Evolutionary conservation across 2,797 vertebrate species (phyloP), one percentile per base, ranked within the genome.

Genomic region (Synanceia verrucosa): DNA sequence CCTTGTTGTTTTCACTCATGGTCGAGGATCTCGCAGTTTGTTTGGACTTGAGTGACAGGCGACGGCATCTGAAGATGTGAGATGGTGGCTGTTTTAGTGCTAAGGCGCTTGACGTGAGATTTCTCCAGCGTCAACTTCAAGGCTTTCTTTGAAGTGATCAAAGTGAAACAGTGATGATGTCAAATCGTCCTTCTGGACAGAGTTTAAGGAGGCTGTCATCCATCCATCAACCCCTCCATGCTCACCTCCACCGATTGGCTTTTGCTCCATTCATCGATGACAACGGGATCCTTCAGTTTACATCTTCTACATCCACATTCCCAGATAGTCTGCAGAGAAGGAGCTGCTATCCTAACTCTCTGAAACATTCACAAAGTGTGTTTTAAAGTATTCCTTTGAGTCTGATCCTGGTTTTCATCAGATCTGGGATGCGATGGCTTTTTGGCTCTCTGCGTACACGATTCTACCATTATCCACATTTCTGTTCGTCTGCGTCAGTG

Each of bases 101-200:
- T 12, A 50, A 11, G 8, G 52, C 46, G 36, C 70, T 62, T 37
- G 76, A 65, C 28, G 28, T 70, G 52, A 9, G 73, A 80, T 46
- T 60, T 51, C 81, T 82, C 75, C 66, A 56, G 70, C 36, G 66
- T 67, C 58, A 0, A 74, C 81, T 81, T 84, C 82, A 74, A 86
- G 83, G 62, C 71, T 59, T 58, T 65, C 81, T 84, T 87, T 82
- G 74, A 83, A 79, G 73, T 37, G 73, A 81, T 90, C 81, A 88
- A 89, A 89, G 85, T 58, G 74, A 87, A 80, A 69, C 43, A 46
- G 71, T 67, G 70, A 84, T 83, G 63, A 71, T 55, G 78, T 86
- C 60, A 78, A 63, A 61, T 26, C 12, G 14, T 75, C 79, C 69
- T 56, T 34, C 61, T 57, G 51, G 67, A 60, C 58, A 31, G 51